phyloP scores from a whole-genome alignment of 2,113 vertebrate genomes.

The Brachypodius melanocephalos region DNA sequence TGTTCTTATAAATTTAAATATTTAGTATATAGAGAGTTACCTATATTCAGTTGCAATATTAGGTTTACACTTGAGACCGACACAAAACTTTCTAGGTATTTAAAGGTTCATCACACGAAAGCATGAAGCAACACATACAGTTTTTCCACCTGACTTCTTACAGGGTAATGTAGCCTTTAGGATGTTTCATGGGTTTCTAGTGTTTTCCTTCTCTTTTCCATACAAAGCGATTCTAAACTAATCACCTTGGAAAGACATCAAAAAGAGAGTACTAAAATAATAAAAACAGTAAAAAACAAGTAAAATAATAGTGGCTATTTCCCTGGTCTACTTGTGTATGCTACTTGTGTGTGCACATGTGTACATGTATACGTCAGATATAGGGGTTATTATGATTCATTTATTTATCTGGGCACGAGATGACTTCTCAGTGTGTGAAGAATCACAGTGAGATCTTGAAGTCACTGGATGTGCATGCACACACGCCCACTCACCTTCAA shows the following conservation, averaged over 20 bases:
- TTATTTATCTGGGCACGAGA: neutral
- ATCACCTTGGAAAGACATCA: neutral
- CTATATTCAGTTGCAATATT: neutral
- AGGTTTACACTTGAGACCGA: neutral
- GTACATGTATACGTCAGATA: neutral
- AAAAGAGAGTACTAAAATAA: neutral
- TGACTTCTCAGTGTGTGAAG: neutral
- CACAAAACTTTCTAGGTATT: neutral
- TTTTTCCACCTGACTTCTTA: neutral
- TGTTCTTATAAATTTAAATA: neutral
- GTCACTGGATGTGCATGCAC: neutral
- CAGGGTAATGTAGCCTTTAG: neutral
- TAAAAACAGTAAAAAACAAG: neutral
- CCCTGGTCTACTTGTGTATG: neutral
- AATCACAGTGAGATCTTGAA: neutral
- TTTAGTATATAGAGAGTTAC: neutral
- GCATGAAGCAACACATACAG: neutral
- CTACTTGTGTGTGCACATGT: rapidly evolving
- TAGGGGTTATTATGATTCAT: neutral
- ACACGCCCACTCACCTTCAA: rapidly evolving
- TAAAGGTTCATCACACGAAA: neutral
- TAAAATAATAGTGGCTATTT: neutral
- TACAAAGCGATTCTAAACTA: neutral
- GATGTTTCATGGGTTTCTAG: neutral
- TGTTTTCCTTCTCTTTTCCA: neutral